These are phyloP conservation scores for Cercopithecus mona DNA, from an alignment of 2,113 vertebrate species.

Conservation along the genomic window DNA sequence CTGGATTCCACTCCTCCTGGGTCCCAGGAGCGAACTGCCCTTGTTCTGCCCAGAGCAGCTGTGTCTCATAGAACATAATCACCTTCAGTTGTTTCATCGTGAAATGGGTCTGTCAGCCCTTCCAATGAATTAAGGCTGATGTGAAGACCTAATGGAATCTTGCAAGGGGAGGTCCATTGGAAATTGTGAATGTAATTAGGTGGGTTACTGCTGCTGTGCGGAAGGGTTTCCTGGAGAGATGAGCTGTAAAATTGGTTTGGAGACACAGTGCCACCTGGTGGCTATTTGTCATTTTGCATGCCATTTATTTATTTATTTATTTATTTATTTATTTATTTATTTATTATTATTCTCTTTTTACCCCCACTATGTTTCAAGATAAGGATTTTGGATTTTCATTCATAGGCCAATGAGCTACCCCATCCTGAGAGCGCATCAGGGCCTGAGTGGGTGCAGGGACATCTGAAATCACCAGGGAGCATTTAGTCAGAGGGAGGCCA, in stretches of 20 bases:
- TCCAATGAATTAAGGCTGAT: not conserved
- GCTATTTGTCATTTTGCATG: not conserved
- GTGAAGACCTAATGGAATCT: not conserved
- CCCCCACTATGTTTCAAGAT: not conserved
- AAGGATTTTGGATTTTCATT: not conserved
- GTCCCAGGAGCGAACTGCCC: no score
- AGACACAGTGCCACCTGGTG: slow-evolving; percentile 15
- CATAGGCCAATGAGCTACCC: not conserved
- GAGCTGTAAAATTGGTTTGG: not conserved
- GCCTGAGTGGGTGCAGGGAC: not conserved
- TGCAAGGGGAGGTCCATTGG: no score
- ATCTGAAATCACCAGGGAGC: not conserved
- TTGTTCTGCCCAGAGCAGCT: not conserved
- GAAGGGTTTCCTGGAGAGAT: fast-evolving
- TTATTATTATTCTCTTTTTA: no score
- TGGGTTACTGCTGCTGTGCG: fast-evolving
- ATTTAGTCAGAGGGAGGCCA: not conserved
- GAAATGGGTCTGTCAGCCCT: not conserved
- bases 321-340: no score
- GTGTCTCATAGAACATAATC: not conserved
- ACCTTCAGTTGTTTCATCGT: not conserved
- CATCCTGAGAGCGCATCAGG: not conserved
- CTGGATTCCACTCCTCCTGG: not conserved
- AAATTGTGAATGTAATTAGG: not conserved
- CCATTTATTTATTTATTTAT: no score